Conservation (phyloP, 2,113 vertebrate species). For the Deroptyus accipitrinus region DNA sequence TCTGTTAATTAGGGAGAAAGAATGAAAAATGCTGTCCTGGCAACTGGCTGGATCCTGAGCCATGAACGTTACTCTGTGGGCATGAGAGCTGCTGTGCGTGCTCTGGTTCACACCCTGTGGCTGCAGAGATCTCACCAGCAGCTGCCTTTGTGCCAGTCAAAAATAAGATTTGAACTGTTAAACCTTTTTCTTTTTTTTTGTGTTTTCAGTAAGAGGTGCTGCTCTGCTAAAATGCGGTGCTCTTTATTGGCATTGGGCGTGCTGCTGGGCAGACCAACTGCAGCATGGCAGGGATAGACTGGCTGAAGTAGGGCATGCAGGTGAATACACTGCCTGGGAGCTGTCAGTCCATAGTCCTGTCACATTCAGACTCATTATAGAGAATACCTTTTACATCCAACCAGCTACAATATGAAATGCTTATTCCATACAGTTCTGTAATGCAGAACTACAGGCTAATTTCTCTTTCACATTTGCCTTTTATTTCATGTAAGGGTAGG, state of each 20-base stretch:
- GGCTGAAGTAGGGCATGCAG: rapidly evolving
- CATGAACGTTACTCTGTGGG: rapidly evolving
- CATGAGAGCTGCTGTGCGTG: rapidly evolving
- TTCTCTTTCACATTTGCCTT: background rate
- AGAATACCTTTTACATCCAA: background rate
- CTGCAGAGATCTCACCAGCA: background rate
- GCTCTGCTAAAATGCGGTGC: background rate
- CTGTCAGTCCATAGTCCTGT: rapidly evolving
- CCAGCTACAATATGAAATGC: background rate
- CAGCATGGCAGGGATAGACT: background rate
- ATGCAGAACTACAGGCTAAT: background rate
- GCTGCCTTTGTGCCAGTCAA: background rate
- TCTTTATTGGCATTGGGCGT: background rate
- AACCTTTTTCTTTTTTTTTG: background rate
- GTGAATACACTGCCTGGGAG: background rate
- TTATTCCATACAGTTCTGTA: background rate
- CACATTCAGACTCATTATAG: rapidly evolving
- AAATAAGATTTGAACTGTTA: background rate
- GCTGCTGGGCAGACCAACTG: background rate
- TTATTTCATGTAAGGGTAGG: background rate
- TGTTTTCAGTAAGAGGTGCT: background rate
- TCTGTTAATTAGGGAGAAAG: background rate
- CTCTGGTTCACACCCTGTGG: background rate
- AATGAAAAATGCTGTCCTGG: background rate
- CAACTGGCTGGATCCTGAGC: background rate